phyloP scores from a whole-genome alignment of 2,113 vertebrate species.

The Dipodomys spectabilis region DNA sequence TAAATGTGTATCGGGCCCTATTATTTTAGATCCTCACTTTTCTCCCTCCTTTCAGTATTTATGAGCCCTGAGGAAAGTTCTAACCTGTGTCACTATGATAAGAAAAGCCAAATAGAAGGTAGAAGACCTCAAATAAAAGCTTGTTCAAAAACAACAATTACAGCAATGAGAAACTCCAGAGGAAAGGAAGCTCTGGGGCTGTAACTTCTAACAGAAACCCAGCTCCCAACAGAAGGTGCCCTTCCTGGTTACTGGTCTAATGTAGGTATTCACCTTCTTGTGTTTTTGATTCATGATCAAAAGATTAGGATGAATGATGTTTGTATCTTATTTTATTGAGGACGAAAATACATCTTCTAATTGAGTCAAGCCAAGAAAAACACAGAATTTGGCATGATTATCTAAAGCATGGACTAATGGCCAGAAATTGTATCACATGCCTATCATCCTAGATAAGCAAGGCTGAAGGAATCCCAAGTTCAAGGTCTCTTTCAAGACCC shows the following conservation, averaged over 20 bases:
- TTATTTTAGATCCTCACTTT: background rate
- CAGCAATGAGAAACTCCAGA: background rate
- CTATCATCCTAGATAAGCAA: no score
- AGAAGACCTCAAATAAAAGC: background rate
- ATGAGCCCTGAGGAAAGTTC: background rate
- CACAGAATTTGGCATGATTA: background rate
- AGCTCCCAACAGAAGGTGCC: no score
- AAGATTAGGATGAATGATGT: background rate
- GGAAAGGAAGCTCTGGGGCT: background rate
- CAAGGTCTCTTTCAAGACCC: no score
- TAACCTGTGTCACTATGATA: background rate
- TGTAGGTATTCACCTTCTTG: background rate
- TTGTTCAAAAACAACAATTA: background rate
- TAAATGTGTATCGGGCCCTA: background rate
- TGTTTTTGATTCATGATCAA: background rate
- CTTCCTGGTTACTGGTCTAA: background rate
- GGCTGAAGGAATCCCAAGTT: no score
- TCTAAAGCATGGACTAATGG: background rate
- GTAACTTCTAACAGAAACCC: background rate
- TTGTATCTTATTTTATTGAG: background rate
- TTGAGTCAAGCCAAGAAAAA: slow-evolving; percentile 8
- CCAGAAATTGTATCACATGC: background rate
- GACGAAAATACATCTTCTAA: background rate
- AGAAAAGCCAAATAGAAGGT: background rate
- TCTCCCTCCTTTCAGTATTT: background rate